A percentile compares a stretch with the other conserved stretches of the same genome.
Conservation (phyloP, 2,113 vertebrate genomes). For the Pangasianodon gigas region DNA sequence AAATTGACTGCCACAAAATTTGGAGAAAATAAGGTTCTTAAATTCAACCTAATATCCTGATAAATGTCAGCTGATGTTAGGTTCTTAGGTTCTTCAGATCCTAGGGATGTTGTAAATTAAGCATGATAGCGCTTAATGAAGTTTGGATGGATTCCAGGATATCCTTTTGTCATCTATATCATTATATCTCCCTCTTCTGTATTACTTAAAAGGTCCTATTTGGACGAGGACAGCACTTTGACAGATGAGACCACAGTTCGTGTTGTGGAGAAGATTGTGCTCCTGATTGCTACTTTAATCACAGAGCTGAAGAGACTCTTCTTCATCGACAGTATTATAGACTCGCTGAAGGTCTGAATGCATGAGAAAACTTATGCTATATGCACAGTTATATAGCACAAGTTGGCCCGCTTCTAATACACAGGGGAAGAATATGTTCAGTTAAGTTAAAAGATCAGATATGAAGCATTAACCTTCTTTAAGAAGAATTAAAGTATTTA, state of each 20-base stretch:
- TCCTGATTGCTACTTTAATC: conserved; percentile 67
- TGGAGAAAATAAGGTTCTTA: background rate
- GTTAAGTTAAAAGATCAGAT: background rate
- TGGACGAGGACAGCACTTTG: conserved; percentile 79
- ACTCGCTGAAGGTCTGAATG: conserved; percentile 84
- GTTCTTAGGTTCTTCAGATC: background rate
- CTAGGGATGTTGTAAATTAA: background rate
- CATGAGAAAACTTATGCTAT: background rate
- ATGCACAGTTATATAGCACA: conserved; percentile 3
- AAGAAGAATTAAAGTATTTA: background rate
- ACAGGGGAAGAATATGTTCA: background rate
- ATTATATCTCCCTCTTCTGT: conserved; percentile 36
- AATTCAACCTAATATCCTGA: background rate
- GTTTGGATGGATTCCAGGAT: background rate
- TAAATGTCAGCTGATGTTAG: background rate
- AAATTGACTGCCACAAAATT: background rate
- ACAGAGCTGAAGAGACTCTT: conserved; percentile 82
- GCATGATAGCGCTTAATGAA: background rate
- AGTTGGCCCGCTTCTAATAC: conserved; percentile 22
- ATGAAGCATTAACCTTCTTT: background rate
- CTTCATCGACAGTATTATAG: conserved; percentile 81
- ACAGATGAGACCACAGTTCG: conserved; percentile 80
- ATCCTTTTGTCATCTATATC: conserved; percentile 14
- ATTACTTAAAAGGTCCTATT: conserved; percentile 71
- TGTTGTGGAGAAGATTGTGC: conserved; percentile 75